Evolutionary conservation across 2,113 vertebrate species (phyloP), one percentile per base, ranked within the genome.

Genomic region (Hypanus sabinus): DNA sequence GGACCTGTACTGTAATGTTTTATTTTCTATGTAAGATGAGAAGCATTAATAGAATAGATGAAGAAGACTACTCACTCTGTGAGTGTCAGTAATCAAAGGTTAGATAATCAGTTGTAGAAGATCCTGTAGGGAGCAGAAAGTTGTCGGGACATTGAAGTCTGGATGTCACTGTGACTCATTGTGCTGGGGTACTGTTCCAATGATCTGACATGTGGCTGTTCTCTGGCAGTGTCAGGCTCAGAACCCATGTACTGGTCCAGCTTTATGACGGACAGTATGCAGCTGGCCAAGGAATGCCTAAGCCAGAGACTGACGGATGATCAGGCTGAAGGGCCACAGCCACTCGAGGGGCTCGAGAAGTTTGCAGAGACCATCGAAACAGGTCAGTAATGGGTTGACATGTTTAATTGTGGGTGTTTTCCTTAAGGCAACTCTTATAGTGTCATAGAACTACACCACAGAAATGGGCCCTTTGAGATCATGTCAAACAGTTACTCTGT

Each of bases 311-410:
- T 99, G 94, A 98, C 98, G 0, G 99, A 99, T 94, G 99, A 99
- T 38, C 97, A 98, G 96, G 98, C 98, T 95, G 99, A 99, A 96
- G 98, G 97, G 68, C 98, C 98, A 36, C 99, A 99, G 94, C 98
- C 98, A 55, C 98, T 99, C 94, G 98, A 99, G 95, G 99, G 99
- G 94, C 97, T 99, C 85, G 98, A 99, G 95, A 99, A 98, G 95
- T 99, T 99, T 97, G 99, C 99, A 75, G 99, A 99, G 97, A 99
- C 98, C 5, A 99, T 99, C 95, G 99, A 99, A 96, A 99, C 98
- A 90, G 99, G 99, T 99, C 96, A 95, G 93, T 93, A 93, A 93
- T 2, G 10, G 24, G 6, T 6, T 8, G 12, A 20, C 57, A 87
- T 62, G 38, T 83, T 18, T 38, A 83, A 83, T 38, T 88, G 57